Conservation (phyloP, 2,113 vertebrate genomes). For the Heptranchias perlo region DNA sequence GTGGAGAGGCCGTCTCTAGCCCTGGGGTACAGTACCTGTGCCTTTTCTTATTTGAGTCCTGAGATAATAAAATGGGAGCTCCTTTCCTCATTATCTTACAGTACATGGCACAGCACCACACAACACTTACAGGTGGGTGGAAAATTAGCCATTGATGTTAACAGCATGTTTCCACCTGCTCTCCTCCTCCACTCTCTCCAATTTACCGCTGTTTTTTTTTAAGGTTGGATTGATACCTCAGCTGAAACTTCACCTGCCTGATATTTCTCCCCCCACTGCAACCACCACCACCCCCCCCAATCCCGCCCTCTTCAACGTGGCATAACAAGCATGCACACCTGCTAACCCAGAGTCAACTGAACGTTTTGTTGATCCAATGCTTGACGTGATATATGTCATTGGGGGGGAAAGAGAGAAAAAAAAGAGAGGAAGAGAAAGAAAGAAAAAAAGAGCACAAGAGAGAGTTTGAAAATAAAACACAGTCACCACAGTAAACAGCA, state of each 20-base stretch:
- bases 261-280: not conserved
- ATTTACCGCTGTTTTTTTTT: not conserved
- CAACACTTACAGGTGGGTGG: not conserved
- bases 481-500: not conserved
- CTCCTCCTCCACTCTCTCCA: not conserved
- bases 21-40: not conserved
- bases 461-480: not conserved
- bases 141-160: not conserved
- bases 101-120: not conserved
- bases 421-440: too few species aligned
- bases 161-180: not conserved
- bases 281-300: too few species aligned
- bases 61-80: not conserved
- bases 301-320: too few species aligned
- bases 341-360: not conserved
- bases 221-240: not conserved
- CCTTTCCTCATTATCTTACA: not conserved
- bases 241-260: not conserved
- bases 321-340: not conserved
- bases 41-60: not conserved
- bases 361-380: not conserved
- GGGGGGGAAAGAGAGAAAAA: too few species aligned
- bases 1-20: not conserved
- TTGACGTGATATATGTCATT: not conserved
- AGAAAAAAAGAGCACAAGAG: not conserved